phyloP scores from a whole-genome alignment of 2,888 invertebrate species.

The Megaustenia siamemsis region DNA sequence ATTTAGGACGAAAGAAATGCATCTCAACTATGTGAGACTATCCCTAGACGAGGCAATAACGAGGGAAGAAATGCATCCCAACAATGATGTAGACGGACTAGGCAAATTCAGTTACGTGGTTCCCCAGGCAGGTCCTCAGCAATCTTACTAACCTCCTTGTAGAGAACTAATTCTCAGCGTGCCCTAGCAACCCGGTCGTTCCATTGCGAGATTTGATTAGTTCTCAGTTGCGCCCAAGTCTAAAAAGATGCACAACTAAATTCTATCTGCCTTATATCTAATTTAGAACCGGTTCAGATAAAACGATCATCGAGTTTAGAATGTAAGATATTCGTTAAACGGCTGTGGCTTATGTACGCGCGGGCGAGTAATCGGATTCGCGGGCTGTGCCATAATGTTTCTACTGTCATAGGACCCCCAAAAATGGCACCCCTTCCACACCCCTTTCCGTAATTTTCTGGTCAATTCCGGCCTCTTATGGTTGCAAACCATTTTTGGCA shows the following conservation, averaged over 20 bases:
- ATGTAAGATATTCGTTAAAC: conserved; percentile 76
- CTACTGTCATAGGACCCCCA: conserved; percentile 29
- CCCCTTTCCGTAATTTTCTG: background rate
- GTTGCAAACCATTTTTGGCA: conserved; percentile 39
- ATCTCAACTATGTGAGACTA: conserved; percentile 36
- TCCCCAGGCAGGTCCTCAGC: conserved; percentile 50
- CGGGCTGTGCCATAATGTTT: conserved; percentile 63
- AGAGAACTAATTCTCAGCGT: conserved; percentile 57
- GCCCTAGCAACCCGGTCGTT: conserved; percentile 53
- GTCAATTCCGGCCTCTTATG: conserved; percentile 1
- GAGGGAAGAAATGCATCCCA: conserved; percentile 39
- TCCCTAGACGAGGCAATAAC: conserved; percentile 22
- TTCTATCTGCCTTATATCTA: conserved; percentile 64
- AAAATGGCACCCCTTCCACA: background rate
- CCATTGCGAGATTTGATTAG: conserved; percentile 64
- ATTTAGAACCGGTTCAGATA: conserved; percentile 66
- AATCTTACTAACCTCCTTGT: conserved; percentile 52
- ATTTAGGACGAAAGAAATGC: conserved; percentile 33
- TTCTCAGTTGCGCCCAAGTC: conserved; percentile 59
- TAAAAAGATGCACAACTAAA: conserved; percentile 61
- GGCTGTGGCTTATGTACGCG: conserved; percentile 73
- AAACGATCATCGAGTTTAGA: conserved; percentile 73
- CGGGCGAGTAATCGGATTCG: conserved; percentile 71
- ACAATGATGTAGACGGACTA: conserved; percentile 50
- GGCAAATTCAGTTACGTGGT: conserved; percentile 52